Conservation (phyloP, 64 coral and sea anemone genomes). For the Montipora capricornis region DNA sequence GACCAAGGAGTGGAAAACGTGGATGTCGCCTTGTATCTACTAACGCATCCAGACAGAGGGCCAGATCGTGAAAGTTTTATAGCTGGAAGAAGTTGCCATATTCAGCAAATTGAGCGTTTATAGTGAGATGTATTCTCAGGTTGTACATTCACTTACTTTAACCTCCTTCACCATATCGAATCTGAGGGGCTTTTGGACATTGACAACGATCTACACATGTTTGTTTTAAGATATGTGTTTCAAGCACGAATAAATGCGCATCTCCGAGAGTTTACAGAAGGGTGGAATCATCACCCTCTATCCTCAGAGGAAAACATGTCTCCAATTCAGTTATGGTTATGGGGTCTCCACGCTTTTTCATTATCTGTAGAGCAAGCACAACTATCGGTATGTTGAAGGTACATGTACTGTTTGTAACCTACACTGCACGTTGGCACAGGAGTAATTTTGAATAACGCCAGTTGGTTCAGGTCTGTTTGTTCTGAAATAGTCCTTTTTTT, state of each 20-base stretch:
- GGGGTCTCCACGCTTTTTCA: too few species aligned
- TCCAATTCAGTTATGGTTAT: too few species aligned
- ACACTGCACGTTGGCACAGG: not conserved
- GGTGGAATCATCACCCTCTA: not conserved
- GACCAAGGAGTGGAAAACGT: not conserved
- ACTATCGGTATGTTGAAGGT: not conserved
- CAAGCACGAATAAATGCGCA: too few species aligned
- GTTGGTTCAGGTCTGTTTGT: not conserved
- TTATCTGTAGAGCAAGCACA: not conserved
- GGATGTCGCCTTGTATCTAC: not conserved
- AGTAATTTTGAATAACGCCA: not conserved
- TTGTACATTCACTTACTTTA: not conserved
- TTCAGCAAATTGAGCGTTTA: not conserved
- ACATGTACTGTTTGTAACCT: not conserved
- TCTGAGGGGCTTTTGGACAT: not conserved
- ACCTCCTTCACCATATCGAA: not conserved
- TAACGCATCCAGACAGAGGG: not conserved
- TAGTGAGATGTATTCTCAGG: not conserved
- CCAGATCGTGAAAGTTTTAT: not conserved
- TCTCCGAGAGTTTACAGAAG: too few species aligned
- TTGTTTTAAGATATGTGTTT: not conserved
- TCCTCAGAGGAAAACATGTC: slow-evolving; percentile 17
- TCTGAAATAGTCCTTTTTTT: not conserved
- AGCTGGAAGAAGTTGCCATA: not conserved
- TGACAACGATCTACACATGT: not conserved